phyloP scores from a whole-genome alignment of 2,113 vertebrate genomes.

The Probosciger aterrimus region DNA sequence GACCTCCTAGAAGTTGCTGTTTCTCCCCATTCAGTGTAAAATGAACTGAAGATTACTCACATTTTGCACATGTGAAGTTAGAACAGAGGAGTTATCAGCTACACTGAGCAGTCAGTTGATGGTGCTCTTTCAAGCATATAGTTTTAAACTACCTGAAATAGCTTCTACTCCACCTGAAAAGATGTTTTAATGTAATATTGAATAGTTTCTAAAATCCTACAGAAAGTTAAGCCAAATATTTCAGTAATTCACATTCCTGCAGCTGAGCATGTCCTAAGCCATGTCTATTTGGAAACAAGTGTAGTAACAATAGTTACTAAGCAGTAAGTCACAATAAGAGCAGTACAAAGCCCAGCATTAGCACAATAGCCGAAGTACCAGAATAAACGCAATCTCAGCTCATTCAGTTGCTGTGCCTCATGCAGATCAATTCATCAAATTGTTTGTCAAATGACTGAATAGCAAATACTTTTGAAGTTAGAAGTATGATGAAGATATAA shows the following conservation, averaged over 20 bases:
- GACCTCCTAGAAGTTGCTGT: neutral
- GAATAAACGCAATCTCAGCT: neutral
- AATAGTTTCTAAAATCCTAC: neutral
- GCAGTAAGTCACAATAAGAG: neutral
- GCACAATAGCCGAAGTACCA: neutral
- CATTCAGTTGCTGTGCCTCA: neutral
- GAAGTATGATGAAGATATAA: neutral
- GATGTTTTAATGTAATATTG: accelerated
- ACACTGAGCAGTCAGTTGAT: neutral
- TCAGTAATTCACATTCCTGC: neutral
- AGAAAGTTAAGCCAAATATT: neutral
- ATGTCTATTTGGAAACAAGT: neutral
- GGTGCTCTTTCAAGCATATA: neutral
- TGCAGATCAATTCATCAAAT: neutral
- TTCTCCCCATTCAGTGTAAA: neutral
- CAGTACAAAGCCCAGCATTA: neutral
- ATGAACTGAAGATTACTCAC: neutral
- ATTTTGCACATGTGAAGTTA: neutral
- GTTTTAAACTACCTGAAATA: neutral
- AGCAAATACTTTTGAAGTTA: neutral
- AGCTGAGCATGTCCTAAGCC: neutral
- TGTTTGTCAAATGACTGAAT: neutral
- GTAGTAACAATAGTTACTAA: neutral
- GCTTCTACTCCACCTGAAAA: neutral
- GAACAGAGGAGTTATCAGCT: neutral